Conservation (phyloP, 2,113 vertebrate genomes). For the Onychorhynchus coronatus region DNA sequence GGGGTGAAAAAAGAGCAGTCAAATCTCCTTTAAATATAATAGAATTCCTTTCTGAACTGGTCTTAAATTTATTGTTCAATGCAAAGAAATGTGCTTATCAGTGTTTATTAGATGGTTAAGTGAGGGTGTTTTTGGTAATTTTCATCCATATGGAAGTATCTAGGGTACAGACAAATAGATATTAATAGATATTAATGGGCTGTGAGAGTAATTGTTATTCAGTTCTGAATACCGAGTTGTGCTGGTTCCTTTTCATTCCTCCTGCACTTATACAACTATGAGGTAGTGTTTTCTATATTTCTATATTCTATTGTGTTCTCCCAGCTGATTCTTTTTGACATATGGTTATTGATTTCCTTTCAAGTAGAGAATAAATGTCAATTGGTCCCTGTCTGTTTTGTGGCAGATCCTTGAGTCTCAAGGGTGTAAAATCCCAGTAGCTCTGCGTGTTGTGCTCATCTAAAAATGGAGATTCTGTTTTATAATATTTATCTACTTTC, state of each 20-base stretch:
- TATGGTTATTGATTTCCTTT: background rate
- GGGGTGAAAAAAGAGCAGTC: background rate
- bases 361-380: slow-evolving; percentile 10
- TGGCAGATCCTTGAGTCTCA: background rate
- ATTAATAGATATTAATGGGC: background rate
- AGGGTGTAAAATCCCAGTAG: background rate
- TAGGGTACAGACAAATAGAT: background rate
- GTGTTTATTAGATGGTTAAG: background rate
- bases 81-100: background rate
- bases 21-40: background rate
- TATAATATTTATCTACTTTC: background rate
- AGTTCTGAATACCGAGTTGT: background rate
- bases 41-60: background rate
- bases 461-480: background rate
- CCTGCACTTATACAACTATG: background rate
- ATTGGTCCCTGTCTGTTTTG: background rate
- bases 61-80: background rate
- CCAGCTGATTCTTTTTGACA: background rate
- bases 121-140: background rate
- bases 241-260: background rate
- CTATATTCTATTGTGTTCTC: background rate
- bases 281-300: background rate
- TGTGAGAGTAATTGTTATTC: background rate
- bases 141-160: background rate
- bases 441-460: background rate